These are phyloP conservation scores for Oplegnathus fasciatus DNA, from an alignment of 2,113 vertebrate genomes.

Conservation along the genomic window DNA sequence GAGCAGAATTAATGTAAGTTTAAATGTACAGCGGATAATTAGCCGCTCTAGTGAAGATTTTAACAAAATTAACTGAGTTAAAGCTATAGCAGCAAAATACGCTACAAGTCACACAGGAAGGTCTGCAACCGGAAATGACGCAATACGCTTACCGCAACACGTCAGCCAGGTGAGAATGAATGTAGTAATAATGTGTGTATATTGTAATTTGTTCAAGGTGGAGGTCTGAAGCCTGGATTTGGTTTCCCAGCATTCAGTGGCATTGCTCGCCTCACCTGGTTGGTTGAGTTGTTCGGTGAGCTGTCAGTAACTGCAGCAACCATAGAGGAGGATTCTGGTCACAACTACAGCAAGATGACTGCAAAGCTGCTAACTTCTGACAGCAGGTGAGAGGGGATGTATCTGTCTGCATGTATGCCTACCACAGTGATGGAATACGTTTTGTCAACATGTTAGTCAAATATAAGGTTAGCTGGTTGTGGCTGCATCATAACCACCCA, in stretches of 20 bases:
- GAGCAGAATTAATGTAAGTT: too few species aligned
- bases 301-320: constrained; percentile 88
- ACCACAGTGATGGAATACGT: background rate
- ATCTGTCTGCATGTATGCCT: background rate
- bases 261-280: constrained; percentile 92
- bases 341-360: constrained; percentile 89
- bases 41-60: too few species aligned
- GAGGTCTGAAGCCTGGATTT: constrained; percentile 84
- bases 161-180: too few species aligned
- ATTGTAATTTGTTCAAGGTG: constrained; percentile 77
- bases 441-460: background rate
- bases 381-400: constrained; percentile 82
- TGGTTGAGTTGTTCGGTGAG: constrained; percentile 94
- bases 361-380: constrained; percentile 87
- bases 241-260: constrained; percentile 93
- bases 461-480: too few species aligned
- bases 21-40: too few species aligned
- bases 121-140: too few species aligned
- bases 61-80: too few species aligned
- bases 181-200: background rate
- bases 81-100: too few species aligned
- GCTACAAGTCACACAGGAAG: too few species aligned
- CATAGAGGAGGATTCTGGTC: constrained; percentile 83
- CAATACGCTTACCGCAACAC: too few species aligned
- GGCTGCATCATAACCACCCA: too few species aligned